Evolutionary conservation across 2,797 vertebrate genomes (phyloP).

Genomic region (Liasis olivaceus): DNA sequence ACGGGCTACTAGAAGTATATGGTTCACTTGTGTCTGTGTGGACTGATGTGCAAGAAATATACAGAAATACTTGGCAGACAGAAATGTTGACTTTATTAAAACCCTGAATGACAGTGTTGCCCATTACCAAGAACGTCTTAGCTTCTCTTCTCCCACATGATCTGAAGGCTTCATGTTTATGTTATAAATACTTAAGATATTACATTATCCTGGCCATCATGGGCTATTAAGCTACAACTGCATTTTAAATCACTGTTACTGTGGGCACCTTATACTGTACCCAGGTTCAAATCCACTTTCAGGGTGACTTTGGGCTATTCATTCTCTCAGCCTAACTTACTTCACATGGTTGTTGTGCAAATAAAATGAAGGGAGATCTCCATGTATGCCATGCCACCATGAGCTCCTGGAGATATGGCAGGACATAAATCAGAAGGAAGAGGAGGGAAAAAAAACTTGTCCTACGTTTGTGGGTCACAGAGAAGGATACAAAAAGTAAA

Average conservation of each 20-base stretch:
- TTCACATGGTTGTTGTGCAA: not conserved
- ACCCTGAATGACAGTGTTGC: not conserved
- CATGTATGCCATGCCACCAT: not conserved
- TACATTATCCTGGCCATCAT: not conserved
- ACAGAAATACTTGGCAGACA: not conserved
- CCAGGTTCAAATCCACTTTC: not conserved
- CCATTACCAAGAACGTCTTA: not conserved
- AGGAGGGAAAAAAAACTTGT: not conserved
- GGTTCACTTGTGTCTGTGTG: not conserved
- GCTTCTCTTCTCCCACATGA: not conserved
- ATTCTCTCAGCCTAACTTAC: not conserved
- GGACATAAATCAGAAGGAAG: not conserved
- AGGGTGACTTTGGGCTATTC: not conserved
- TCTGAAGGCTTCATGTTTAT: not conserved
- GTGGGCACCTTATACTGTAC: not conserved
- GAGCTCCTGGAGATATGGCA: not conserved
- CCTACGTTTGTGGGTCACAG: not conserved
- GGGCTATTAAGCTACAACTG: not conserved
- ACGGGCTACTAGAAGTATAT: not conserved
- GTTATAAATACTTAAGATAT: not conserved
- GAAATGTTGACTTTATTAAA: not conserved
- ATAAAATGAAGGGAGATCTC: not conserved
- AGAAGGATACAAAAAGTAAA: not conserved
- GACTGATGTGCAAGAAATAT: not conserved
- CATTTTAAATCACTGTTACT: not conserved